Conservation (phyloP, 2,797 vertebrate species). For the Propithecus perrieri region DNA sequence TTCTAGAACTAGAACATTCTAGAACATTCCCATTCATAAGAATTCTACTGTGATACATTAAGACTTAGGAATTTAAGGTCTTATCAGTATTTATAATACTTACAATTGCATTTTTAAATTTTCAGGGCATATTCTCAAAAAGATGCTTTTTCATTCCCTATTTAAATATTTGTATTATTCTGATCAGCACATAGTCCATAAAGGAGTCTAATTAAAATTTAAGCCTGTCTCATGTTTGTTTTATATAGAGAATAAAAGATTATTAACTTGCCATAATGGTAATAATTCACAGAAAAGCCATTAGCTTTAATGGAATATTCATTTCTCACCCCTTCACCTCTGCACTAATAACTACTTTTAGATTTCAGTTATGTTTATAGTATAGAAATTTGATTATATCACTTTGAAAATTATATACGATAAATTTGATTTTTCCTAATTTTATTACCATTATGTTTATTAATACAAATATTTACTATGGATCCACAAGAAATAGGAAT, state of each 20-base stretch:
- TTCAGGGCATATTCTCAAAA: background rate
- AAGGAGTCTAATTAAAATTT: conserved; percentile 3
- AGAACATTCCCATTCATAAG: background rate
- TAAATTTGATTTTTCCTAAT: conserved; percentile 23
- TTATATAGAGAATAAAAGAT: background rate
- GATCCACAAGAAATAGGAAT: background rate
- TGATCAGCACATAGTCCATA: background rate
- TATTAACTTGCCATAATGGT: background rate
- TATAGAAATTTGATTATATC: conserved; percentile 8
- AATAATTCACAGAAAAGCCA: background rate
- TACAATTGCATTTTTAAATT: background rate
- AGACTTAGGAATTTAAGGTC: background rate
- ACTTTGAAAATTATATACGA: conserved; percentile 57
- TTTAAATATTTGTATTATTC: background rate
- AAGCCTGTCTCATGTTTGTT: background rate
- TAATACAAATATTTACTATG: background rate
- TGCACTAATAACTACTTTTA: background rate
- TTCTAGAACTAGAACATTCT: background rate
- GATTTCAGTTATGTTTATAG: background rate
- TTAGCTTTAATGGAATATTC: background rate
- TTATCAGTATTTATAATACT: background rate
- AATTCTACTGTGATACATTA: background rate
- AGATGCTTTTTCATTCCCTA: background rate
- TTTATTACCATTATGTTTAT: background rate
- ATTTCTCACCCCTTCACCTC: background rate